These are phyloP conservation scores for Rhinoraja longicauda DNA, from an alignment of 2,797 vertebrate genomes.

Conservation along the genomic window DNA sequence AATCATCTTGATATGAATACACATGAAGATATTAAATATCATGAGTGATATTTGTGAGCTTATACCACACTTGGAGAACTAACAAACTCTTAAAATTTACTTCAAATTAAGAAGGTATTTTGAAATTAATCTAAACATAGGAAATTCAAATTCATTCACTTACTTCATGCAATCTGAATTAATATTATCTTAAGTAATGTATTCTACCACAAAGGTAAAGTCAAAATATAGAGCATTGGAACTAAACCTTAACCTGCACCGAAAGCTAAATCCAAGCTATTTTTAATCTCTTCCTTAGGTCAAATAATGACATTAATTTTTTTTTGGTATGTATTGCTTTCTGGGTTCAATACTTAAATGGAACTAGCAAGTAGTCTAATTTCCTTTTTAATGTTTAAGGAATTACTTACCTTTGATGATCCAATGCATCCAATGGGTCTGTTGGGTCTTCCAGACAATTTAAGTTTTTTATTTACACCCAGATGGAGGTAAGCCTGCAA, in stretches of 20 bases:
- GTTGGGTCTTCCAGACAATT: constrained; percentile 85
- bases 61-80: neutral
- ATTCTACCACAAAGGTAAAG: neutral
- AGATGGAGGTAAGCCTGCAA: constrained; percentile 88
- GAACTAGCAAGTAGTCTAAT: constrained; percentile 45
- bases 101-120: neutral
- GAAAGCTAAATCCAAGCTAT: neutral
- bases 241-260: neutral
- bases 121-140: neutral
- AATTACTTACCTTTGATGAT: constrained; percentile 77
- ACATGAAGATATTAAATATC: neutral
- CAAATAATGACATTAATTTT: neutral
- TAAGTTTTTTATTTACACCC: constrained; percentile 85
- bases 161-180: neutral
- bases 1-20: neutral
- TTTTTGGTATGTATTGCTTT: neutral
- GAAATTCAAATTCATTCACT: neutral
- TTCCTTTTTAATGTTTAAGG: constrained; percentile 44
- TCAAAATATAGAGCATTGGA: neutral
- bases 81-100: neutral
- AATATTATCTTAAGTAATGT: neutral
- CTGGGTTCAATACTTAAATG: neutral
- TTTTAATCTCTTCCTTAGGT: neutral
- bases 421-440: constrained; percentile 93
- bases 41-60: neutral